Percentiles rank a stretch among this genome's conserved stretches.
Conservation (phyloP, 2,797 vertebrate genomes). For the Diceros bicornis region DNA sequence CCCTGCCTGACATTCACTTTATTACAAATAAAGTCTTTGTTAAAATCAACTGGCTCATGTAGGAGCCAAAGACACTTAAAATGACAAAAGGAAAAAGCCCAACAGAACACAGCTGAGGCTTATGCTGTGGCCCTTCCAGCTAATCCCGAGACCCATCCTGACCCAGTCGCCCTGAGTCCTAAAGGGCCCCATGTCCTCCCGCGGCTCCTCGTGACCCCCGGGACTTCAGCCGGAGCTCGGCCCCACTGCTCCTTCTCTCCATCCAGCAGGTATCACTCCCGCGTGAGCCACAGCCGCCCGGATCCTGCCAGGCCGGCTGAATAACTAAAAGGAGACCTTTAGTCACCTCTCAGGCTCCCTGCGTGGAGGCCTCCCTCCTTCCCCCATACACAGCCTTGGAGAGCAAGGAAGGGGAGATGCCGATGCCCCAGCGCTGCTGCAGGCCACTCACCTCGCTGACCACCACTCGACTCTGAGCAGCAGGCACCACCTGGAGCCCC, state of each 20-base stretch:
- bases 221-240: rapidly evolving
- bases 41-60: background rate
- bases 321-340: no score
- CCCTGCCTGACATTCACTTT: background rate
- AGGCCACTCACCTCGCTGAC: rapidly evolving
- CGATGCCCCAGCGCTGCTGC: rapidly evolving
- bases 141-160: rapidly evolving
- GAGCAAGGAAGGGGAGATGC: rapidly evolving
- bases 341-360: rapidly evolving
- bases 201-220: rapidly evolving
- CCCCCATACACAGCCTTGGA: rapidly evolving
- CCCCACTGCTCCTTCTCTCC: no score
- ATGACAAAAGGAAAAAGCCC: rapidly evolving
- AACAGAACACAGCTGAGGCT: rapidly evolving
- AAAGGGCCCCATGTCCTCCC: rapidly evolving
- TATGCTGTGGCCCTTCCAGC: rapidly evolving
- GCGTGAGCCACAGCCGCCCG: rapidly evolving
- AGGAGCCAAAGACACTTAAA: no score
- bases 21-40: rapidly evolving
- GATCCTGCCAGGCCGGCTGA: rapidly evolving
- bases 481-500: background rate
- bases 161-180: rapidly evolving
- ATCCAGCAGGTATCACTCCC: rapidly evolving
- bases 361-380: background rate
- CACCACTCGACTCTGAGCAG: rapidly evolving